Conservation (phyloP, 2,113 vertebrate genomes). For the Crotalus tigris region DNA sequence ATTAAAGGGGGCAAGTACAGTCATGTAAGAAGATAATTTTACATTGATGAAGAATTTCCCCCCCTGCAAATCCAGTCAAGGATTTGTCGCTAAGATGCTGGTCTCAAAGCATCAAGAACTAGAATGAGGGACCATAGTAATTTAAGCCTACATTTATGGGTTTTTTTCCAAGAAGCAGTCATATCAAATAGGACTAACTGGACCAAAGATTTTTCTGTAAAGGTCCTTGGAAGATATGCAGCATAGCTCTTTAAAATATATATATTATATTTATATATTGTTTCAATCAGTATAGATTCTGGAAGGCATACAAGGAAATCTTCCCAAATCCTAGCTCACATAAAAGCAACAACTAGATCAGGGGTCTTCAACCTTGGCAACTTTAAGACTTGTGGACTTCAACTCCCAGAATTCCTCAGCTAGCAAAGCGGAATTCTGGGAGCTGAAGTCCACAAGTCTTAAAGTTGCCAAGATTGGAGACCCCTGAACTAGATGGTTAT, state of each 20-base stretch:
- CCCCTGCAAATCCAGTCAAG: not conserved
- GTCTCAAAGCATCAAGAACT: not conserved
- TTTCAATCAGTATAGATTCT: not conserved
- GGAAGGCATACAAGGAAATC: not conserved
- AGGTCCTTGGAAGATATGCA: not conserved
- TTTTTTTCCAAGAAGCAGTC: not conserved
- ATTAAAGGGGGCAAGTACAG: not conserved
- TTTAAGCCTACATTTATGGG: not conserved
- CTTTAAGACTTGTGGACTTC: too few relatives aligned
- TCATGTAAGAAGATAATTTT: not conserved
- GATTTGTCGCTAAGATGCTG: not conserved
- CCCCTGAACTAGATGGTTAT: not conserved
- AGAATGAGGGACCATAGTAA: not conserved
- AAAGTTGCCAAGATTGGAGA: too few relatives aligned
- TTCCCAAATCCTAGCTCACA: not conserved
- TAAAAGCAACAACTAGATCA: not conserved
- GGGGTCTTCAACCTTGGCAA: too few relatives aligned
- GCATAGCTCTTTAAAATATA: not conserved
- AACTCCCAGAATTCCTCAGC: too few relatives aligned
- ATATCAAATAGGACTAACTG: not conserved
- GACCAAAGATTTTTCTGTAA: not conserved
- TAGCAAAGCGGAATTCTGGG: too few relatives aligned
- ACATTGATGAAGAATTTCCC: not conserved
- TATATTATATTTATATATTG: not conserved
- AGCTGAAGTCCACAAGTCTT: too few relatives aligned